Evolutionary conservation across 1,140 invertebrate genomes (phyloP), one percentile per base, ranked within the genome.

Genomic region (Popillia japonica): DNA sequence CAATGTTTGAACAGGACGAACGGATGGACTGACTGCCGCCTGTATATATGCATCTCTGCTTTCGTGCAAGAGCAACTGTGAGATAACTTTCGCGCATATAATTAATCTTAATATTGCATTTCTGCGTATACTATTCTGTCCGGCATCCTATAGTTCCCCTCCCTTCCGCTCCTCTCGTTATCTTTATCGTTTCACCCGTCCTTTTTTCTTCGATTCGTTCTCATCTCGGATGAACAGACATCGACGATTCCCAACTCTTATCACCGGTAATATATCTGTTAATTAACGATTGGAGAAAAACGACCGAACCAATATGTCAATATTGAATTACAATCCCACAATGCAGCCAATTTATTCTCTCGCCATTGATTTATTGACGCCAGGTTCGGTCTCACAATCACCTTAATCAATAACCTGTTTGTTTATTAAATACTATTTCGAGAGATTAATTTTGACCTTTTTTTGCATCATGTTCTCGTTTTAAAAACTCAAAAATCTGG

Each of bases 41-140:
- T n/a, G n/a, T n/a, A n/a, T n/a, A n/a, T n/a, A n/a, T n/a, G n/a
- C 72, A 77, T 77, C 72, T 79, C 81, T 72, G n/a, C n/a, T n/a
- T n/a, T 77, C 61, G 61, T 64, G 61, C 61, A 64, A 22, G 73
- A 78, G n/a, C n/a, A n/a, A n/a, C n/a, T n/a, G n/a, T n/a, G 76
- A 80, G 80, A 82, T 81, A 81, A 81, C 80, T 68, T 79, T 79
- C 72, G 48, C 44, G 61, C 61, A 64, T 64, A 81, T 82, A 82
- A 82, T 82, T 82, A 81, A 82, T 82, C 81, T 82, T 82, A 81
- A 82, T 82, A 82, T 82, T 78, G 64, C 79, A 81, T 82, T 82
- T 80, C 80, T 80, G 79, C 61, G 81, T 64, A n/a, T n/a, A n/a
- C n/a, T n/a, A n/a, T n/a, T n/a, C n/a, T n/a, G n/a, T n/a, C n/a